Evolutionary conservation across 2,113 vertebrate genomes (phyloP).

Genomic region (Entomyzon cyanotis): DNA sequence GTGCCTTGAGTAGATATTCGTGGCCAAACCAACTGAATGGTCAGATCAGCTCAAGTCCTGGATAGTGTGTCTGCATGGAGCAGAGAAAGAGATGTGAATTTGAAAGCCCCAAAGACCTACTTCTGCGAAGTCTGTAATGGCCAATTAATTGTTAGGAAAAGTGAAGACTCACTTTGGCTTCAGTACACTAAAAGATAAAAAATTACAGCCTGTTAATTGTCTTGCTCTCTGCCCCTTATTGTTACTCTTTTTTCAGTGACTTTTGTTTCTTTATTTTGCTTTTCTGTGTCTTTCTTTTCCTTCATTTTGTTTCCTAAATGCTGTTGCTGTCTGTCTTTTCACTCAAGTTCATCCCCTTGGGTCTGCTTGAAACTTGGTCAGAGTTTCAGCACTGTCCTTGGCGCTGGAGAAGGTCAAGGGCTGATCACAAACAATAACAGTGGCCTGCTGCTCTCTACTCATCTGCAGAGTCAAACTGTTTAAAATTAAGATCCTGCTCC

Average conservation of each 20-base stretch:
- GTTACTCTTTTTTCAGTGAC: not conserved
- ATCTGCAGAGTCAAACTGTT: slow-evolving; percentile 33
- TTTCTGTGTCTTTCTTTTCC: not conserved
- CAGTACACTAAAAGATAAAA: not conserved
- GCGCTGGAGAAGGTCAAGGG: not conserved
- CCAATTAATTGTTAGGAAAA: not conserved
- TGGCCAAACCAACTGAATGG: not conserved
- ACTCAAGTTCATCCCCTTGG: not conserved
- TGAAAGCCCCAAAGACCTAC: not conserved
- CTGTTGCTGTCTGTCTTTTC: not conserved
- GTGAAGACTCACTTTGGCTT: not conserved
- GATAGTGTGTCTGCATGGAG: fast-evolving
- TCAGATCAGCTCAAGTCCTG: not conserved
- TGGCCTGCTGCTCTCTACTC: not conserved
- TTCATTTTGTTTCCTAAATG: not conserved
- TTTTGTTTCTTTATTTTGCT: not conserved
- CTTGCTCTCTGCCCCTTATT: not conserved
- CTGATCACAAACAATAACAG: not conserved
- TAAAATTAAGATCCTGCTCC: slow-evolving; percentile 45
- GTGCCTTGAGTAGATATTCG: not conserved
- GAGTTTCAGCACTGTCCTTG: not conserved
- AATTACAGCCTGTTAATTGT: not conserved
- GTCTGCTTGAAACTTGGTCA: not conserved
- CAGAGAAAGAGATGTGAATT: not conserved
- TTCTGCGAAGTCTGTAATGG: not conserved